A percentile compares a stretch with the other conserved stretches of the same genome.
Evolutionary conservation across 2,113 vertebrate genomes (phyloP).

Genomic region (Nothocercus julius): DNA sequence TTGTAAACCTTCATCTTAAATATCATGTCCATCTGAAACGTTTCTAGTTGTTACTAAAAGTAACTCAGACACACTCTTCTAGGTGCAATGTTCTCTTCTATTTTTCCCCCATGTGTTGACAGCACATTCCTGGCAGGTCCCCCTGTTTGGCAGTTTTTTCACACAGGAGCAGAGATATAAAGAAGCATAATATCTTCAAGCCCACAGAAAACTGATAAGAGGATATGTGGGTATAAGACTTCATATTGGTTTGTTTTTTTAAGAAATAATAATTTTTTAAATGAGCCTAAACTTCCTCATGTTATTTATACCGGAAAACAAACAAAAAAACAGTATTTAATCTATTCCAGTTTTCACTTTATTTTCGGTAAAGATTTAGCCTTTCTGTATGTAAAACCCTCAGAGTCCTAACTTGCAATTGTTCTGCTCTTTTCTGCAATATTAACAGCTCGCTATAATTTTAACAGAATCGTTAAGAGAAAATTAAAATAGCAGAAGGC

Average conservation of each 20-base stretch:
- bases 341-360: background rate
- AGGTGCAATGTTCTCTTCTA: conserved; percentile 4
- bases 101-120: conserved; percentile 47
- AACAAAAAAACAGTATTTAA: background rate
- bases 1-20: background rate
- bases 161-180: background rate
- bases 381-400: background rate
- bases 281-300: background rate
- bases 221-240: background rate
- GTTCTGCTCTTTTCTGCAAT: background rate
- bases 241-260: background rate
- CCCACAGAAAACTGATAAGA: background rate
- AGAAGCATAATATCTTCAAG: background rate
- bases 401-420: background rate
- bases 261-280: background rate
- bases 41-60: conserved; percentile 32
- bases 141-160: conserved; percentile 12
- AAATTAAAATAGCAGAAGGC: background rate
- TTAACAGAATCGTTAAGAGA: background rate
- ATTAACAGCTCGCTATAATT: background rate
- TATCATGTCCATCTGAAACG: background rate
- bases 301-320: background rate
- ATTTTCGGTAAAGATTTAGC: background rate
- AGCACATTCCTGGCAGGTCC: conserved; percentile 35
- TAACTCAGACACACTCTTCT: conserved; percentile 1